Conservation (phyloP, 2,888 invertebrate species). For the Agonopterix heracliana region DNA sequence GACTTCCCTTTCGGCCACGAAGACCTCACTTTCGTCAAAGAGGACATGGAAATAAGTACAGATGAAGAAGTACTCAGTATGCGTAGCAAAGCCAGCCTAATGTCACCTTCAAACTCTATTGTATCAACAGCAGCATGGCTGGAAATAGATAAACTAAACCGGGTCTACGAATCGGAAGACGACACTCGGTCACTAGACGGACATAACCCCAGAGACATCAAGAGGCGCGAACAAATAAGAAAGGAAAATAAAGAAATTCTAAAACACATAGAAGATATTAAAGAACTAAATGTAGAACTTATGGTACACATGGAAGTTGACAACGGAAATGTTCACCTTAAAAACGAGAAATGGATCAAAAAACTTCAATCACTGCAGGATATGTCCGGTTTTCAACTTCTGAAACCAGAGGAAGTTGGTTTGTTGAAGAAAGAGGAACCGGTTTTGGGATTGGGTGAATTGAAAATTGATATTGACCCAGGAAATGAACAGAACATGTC, state of each 20-base stretch:
- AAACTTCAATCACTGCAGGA: slow-evolving; percentile 37
- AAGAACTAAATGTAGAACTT: slow-evolving; percentile 29
- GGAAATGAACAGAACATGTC: slow-evolving; percentile 22
- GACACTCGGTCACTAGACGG: slow-evolving; percentile 9
- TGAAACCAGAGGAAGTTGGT: slow-evolving; percentile 38
- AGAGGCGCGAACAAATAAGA: slow-evolving; percentile 19
- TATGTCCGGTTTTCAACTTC: slow-evolving; percentile 28
- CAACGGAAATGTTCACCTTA: slow-evolving; percentile 21
- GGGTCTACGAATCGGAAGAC: slow-evolving; percentile 27
- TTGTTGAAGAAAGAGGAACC: slow-evolving; percentile 23
- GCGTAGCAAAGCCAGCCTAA: slow-evolving; percentile 7
- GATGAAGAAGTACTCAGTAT: slow-evolving; percentile 23
- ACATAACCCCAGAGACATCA: slow-evolving; percentile 2
- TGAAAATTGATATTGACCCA: slow-evolving; percentile 41
- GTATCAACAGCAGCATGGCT: slow-evolving; percentile 32
- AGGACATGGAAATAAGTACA: slow-evolving; percentile 20
- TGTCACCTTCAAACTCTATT: neutral
- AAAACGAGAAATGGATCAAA: slow-evolving; percentile 44
- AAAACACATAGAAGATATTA: slow-evolving; percentile 26
- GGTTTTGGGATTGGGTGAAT: slow-evolving; percentile 23
- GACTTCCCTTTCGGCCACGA: slow-evolving; percentile 51
- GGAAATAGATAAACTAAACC: slow-evolving; percentile 33
- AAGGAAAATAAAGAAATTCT: slow-evolving; percentile 16
- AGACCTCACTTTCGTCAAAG: slow-evolving; percentile 33
- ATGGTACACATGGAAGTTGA: neutral